These are phyloP conservation scores for Drosophila mulleri DNA, from an alignment of 2,888 invertebrate genomes.

Conservation along the genomic window DNA sequence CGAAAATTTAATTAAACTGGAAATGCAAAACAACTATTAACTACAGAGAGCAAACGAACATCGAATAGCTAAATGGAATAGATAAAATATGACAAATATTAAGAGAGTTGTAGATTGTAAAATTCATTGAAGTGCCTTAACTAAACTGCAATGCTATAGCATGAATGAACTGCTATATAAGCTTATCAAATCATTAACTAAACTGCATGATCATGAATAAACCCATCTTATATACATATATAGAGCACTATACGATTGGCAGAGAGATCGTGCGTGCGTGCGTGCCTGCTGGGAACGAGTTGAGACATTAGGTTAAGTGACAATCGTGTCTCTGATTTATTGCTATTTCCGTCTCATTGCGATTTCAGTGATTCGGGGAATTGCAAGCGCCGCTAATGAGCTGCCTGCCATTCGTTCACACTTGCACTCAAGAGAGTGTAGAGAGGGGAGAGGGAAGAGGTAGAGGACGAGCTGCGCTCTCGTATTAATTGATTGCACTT, in stretches of 20 bases:
- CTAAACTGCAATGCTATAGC: too few species aligned
- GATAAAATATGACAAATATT: neutral
- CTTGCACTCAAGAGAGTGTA: constrained; percentile 24
- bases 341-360: constrained; percentile 83
- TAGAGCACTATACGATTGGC: neutral
- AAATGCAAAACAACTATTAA: constrained; percentile 30
- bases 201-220: neutral
- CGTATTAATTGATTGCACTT: constrained; percentile 78
- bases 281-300: constrained; percentile 25
- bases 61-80: neutral
- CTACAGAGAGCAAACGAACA: constrained; percentile 17
- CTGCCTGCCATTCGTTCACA: constrained; percentile 66
- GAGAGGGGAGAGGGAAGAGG: neutral
- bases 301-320: constrained; percentile 72
- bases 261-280: constrained; percentile 8
- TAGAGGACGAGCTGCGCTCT: constrained; percentile 28
- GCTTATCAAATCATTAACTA: neutral
- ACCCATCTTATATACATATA: neutral
- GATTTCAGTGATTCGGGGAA: constrained; percentile 83
- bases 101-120: neutral
- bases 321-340: constrained; percentile 79
- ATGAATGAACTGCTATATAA: too few species aligned
- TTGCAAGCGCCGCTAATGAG: constrained; percentile 83
- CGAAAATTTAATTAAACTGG: constrained; percentile 76
- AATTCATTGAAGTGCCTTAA: neutral